Base-by-base conservation (phyloP, 2,797 vertebrate genomes). In the Tympanoctomys barrerae region DNA sequence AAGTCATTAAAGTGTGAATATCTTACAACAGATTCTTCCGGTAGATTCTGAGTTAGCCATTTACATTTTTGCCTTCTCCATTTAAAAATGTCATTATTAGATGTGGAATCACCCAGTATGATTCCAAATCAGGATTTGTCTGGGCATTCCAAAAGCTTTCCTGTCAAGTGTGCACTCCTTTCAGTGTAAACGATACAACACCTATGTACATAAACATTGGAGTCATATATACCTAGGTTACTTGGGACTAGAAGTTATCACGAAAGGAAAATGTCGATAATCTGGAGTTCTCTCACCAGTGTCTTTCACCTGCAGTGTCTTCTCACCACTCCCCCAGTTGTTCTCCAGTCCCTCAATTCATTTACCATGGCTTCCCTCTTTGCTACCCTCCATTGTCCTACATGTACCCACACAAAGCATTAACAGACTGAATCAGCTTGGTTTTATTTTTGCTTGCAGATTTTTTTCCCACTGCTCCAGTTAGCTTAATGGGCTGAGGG, bases 31-130 rank as follows among this genome's bases (percentile, higher is more conserved):
- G 91, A 62, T 91, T 95, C 71, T 89, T 95, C 33, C 79, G 46
- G 64, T 83, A 85, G 89, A 61, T 87, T 94, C 95, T 66, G 7
- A 73, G n/a, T 66, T 88, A 61, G 68, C 85, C 68, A 94, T 94
- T 95, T 96, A 80, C 93, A 91, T 96, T 94, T 96, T 92, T 92
- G 62, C 88, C 82, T 87, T 93, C 85, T 97, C 79, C 22, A 36
- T 96, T 96, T 97, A 93, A 88, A 96, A 93, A 70, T 96, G 46
- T 94, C 81, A 5, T 75, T 89, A 79, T 81, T 94, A 75, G 80
- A 85, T 89, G 94, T 49, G 88, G 89, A 90, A 90, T 59, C 75
- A 79, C 59, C 5, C 24, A 59, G 79, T 86, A 73, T 33, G 42
- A 59, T 81, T 82, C 78, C n/a, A 39, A 16, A 64, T 62, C 21